These are phyloP conservation scores for Brachystomella parvula DNA, from an alignment of 1,140 invertebrate species.

Conservation along the genomic window DNA sequence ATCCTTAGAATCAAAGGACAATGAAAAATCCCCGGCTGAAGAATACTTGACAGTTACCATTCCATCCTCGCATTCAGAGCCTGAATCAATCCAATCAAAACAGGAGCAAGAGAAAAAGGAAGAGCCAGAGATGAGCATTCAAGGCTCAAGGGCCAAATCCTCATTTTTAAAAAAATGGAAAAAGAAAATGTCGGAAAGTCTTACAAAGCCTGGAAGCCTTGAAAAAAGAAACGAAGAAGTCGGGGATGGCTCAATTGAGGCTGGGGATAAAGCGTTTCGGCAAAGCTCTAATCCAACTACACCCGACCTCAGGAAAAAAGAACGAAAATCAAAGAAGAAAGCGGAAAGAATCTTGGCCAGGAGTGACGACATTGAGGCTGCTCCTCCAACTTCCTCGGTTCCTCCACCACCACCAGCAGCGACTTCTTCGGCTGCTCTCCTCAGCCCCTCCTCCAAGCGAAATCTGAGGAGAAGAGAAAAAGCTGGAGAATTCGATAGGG, in stretches of 20 bases:
- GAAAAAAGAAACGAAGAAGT: background rate
- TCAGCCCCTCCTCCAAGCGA: background rate
- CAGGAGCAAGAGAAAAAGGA: background rate
- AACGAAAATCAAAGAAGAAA: background rate
- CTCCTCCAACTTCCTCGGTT: too few relatives aligned
- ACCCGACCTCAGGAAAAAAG: background rate
- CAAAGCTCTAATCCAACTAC: background rate
- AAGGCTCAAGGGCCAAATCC: background rate
- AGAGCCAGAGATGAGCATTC: background rate
- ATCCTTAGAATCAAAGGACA: background rate
- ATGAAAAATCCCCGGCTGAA: background rate
- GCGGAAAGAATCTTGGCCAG: too few relatives aligned
- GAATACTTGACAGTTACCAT: background rate
- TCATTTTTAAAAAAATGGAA: background rate
- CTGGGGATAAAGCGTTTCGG: background rate
- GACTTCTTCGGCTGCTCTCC: background rate
- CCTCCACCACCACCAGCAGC: too few relatives aligned
- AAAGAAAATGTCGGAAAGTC: background rate
- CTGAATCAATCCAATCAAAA: background rate
- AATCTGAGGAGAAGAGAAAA: constrained; percentile 10
- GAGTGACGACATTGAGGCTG: too few relatives aligned
- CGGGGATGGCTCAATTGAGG: background rate
- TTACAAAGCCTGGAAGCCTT: background rate
- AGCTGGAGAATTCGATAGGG: background rate
- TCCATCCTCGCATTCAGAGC: background rate